Conservation (phyloP, 2,888 invertebrate species). For the Plebejus anna region DNA sequence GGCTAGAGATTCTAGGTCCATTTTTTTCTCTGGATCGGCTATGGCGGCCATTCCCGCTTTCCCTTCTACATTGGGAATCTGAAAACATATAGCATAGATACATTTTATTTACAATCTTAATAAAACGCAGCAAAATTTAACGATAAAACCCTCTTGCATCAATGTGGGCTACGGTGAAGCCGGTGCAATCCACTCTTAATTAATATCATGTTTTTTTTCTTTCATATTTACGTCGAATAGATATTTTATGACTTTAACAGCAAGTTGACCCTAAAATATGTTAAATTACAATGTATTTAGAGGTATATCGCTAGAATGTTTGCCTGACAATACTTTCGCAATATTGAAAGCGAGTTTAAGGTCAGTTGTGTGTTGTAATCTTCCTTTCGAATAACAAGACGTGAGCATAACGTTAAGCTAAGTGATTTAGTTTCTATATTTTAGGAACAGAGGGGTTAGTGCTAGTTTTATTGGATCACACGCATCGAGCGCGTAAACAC, state of each 20-base stretch:
- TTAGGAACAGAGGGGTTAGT: too few relatives aligned
- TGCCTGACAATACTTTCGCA: not conserved
- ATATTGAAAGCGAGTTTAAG: constrained; percentile 3
- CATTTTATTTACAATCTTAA: not conserved
- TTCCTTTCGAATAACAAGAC: not conserved
- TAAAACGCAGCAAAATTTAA: too few relatives aligned
- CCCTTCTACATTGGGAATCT: constrained; percentile 90
- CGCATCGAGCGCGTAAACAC: too few relatives aligned
- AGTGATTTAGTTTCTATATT: too few relatives aligned
- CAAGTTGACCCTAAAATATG: not conserved
- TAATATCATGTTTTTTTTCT: too few relatives aligned
- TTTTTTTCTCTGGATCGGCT: constrained; percentile 83
- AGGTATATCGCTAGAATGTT: not conserved
- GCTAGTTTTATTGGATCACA: too few relatives aligned
- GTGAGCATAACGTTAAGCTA: not conserved
- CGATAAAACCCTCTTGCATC: too few relatives aligned
- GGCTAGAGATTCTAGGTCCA: constrained; percentile 79
- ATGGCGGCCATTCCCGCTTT: constrained; percentile 97
- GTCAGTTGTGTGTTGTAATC: not conserved
- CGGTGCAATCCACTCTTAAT: too few relatives aligned
- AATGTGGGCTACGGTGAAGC: too few relatives aligned
- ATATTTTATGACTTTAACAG: too few relatives aligned
- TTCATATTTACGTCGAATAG: too few relatives aligned
- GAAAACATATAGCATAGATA: constrained; percentile 29
- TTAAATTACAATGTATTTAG: not conserved